Evolutionary conservation across 2,888 invertebrate genomes (phyloP).

Genomic region (Trissoscelio sp.): DNA sequence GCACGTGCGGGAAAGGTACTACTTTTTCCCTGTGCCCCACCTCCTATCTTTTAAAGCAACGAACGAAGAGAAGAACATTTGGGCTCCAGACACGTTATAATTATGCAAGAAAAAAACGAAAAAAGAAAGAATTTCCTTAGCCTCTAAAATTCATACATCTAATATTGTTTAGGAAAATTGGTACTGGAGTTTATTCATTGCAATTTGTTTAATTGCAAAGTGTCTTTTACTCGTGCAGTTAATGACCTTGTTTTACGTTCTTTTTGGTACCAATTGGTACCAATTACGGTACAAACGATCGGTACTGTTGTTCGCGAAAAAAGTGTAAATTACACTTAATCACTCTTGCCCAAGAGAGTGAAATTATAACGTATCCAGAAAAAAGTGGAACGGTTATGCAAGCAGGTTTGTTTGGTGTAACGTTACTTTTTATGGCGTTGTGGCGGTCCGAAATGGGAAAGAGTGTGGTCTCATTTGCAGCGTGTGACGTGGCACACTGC

Average conservation of each 20-base stretch:
- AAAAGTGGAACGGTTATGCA: conserved; percentile 52
- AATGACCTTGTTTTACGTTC: conserved; percentile 37
- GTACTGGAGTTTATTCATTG: too few relatives aligned
- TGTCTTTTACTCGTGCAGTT: conserved; percentile 37
- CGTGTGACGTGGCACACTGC: conserved; percentile 14
- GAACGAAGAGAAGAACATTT: too few relatives aligned
- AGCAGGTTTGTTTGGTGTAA: conserved; percentile 14
- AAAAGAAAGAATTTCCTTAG: too few relatives aligned
- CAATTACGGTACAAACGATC: conserved; percentile 30
- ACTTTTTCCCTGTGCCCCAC: too few relatives aligned
- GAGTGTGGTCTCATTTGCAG: conserved; percentile 8
- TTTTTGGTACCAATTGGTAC: conserved; percentile 30
- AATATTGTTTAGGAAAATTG: too few relatives aligned
- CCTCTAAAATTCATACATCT: too few relatives aligned
- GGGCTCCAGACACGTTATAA: too few relatives aligned
- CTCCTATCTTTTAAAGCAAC: not conserved
- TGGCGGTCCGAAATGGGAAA: conserved; percentile 25
- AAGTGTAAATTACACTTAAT: conserved; percentile 61
- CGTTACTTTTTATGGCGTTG: conserved; percentile 47
- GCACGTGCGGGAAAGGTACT: conserved; percentile 83
- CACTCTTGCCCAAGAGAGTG: conserved; percentile 32
- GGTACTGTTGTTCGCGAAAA: conserved; percentile 31
- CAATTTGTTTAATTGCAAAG: not conserved
- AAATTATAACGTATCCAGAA: conserved; percentile 44
- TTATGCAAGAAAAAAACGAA: too few relatives aligned